phyloP scores from a whole-genome alignment of 64 coral and sea anemone genomes.

The Pocillopora verrucosa region DNA sequence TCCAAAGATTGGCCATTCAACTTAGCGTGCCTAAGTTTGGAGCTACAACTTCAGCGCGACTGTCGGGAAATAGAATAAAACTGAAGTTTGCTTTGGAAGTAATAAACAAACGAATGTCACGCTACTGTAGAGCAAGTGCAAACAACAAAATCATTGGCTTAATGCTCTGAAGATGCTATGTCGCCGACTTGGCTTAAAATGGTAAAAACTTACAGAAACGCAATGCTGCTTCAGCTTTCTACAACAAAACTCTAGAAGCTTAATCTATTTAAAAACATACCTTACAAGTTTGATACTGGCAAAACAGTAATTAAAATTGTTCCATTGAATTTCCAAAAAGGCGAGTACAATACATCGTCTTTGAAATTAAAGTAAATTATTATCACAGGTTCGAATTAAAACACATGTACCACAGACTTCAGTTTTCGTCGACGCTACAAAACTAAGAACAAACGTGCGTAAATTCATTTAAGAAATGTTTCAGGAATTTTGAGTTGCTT shows the following conservation, averaged over 20 bases:
- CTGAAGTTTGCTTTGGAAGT: background rate
- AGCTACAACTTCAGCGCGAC: background rate
- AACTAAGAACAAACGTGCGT: background rate
- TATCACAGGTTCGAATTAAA: background rate
- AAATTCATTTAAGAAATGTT: background rate
- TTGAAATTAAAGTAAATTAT: background rate
- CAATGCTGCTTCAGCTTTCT: background rate
- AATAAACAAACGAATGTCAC: constrained; percentile 34
- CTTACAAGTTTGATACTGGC: background rate
- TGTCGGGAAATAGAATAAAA: background rate
- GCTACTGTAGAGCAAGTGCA: constrained; percentile 10
- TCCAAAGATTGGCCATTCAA: constrained; percentile 29
- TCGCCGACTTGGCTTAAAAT: background rate
- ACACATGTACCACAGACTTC: background rate
- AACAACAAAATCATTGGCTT: background rate
- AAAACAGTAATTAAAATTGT: background rate
- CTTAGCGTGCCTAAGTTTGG: background rate
- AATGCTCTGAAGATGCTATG: background rate
- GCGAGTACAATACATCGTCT: too few relatives aligned
- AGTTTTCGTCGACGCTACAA: background rate
- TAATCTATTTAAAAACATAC: background rate
- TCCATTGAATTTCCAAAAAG: background rate
- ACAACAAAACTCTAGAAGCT: background rate
- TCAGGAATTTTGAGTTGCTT: background rate
- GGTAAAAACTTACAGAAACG: background rate